Evolutionary conservation across 2,888 invertebrate genomes (phyloP), one percentile per base, ranked within the genome.

Genomic region (Invenusta paracnida): DNA sequence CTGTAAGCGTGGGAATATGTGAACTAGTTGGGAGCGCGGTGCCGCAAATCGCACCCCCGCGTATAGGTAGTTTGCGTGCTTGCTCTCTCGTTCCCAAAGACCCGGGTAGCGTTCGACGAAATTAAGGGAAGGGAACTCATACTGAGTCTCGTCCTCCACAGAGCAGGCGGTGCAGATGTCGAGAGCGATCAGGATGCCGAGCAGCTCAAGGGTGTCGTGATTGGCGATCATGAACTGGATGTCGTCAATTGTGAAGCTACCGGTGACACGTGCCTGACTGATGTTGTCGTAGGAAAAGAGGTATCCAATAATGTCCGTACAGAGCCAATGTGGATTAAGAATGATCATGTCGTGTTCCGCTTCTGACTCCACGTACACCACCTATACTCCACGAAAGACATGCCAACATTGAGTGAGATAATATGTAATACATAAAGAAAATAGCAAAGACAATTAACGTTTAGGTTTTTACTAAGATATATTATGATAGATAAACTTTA

Each of bases 41-140:
- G 30, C 25, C 30, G 31, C n/a, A 17, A 94, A 91, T 31, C 94
- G 91, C 66, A 94, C 91, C n/a, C 94, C 94, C 17, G 94, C 94
- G 89, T 94, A 94, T 82, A 93, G 93, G 11, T 93, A 91, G 85
- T 89, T 88, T 0, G 89, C 89, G 81, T 89, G 88, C 87, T 89
- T 88, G 0, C 89, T 88, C 86, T 90, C 90, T 48, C 93, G 92
- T 89, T 94, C 94, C 94, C 94, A 94, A 30, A 94, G 91, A n/a
- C 94, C 94, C 30, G 93, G 93, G 28, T 94, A 90, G 0, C 94
- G 93, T 90, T 94, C 94, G 0, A 93, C 93, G 87, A 94, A 92
- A 87, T 92, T 92, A 89, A 94, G 94, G 88, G 94, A 94, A 0
- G 95, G 94, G 89, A 95, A 94, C 91, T 95, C 95, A 90, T 94